Conservation (phyloP, 1,140 invertebrate species). For the Sminthurinus signatus region DNA sequence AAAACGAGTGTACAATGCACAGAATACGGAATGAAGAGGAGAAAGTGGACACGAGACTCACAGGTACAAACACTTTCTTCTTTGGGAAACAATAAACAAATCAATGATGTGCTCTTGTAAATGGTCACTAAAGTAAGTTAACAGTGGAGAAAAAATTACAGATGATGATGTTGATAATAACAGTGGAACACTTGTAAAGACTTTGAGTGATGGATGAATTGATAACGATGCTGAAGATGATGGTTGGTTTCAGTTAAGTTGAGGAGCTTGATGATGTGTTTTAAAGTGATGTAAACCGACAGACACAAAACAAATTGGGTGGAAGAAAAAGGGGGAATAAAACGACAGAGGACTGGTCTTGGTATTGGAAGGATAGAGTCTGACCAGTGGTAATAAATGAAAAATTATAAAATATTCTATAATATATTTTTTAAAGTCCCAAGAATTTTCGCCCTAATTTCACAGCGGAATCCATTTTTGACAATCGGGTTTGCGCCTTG, state of each 20-base stretch:
- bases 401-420: slow-evolving; percentile 15
- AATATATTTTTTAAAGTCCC: slow-evolving; percentile 24
- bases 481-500: slow-evolving; percentile 32
- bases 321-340: slow-evolving; percentile 16
- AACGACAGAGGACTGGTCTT: slow-evolving; percentile 12
- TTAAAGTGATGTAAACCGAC: slow-evolving; percentile 9
- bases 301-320: slow-evolving; percentile 13
- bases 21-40: no score
- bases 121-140: not conserved
- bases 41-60: no score
- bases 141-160: not conserved
- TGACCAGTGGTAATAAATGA: slow-evolving; percentile 4
- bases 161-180: slow-evolving; percentile 1
- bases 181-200: slow-evolving; percentile 9
- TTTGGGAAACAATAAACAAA: not conserved
- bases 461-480: slow-evolving; percentile 40
- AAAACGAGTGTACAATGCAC: no score
- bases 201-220: slow-evolving; percentile 5
- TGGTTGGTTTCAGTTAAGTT: slow-evolving; percentile 12
- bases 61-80: no score
- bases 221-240: slow-evolving; percentile 10
- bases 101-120: not conserved
- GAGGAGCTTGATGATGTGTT: slow-evolving; percentile 3
- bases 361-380: slow-evolving; percentile 7
- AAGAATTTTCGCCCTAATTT: slow-evolving; percentile 37